A percentile compares a stretch with the other conserved stretches of the same genome.
These are phyloP conservation scores for Rhea pennata DNA, from an alignment of 2,113 vertebrate genomes.

Conservation along the genomic window DNA sequence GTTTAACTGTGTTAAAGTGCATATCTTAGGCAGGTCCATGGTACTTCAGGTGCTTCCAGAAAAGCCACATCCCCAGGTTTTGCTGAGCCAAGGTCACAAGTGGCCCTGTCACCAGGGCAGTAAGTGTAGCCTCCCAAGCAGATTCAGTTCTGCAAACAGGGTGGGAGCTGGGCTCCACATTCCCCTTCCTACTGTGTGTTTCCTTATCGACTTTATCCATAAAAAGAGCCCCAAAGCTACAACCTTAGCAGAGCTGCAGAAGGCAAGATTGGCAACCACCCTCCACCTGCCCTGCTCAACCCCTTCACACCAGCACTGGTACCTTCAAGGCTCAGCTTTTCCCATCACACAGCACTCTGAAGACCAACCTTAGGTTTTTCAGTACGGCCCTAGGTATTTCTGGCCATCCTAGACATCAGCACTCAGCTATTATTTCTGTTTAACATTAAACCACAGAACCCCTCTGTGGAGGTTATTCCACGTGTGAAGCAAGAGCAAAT, in stretches of 20 bases:
- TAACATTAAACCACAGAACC: not conserved
- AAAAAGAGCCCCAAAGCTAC: not conserved
- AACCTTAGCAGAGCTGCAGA: not conserved
- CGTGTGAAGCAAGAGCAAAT: accelerated
- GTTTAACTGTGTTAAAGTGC: not conserved
- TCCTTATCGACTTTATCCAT: not conserved
- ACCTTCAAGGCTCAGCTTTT: not conserved
- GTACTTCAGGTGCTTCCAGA: not conserved
- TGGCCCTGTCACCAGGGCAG: not conserved
- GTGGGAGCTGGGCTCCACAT: not conserved
- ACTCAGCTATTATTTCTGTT: not conserved
- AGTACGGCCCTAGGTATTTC: not conserved
- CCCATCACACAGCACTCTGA: not conserved
- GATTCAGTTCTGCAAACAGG: not conserved
- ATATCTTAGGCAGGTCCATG: accelerated
- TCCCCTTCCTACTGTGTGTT: not conserved
- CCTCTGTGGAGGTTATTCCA: not conserved
- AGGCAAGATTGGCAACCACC: not conserved
- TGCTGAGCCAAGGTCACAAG: not conserved
- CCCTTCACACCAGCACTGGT: not conserved
- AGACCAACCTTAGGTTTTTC: not conserved
- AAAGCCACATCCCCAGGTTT: not conserved
- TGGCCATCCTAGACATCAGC: not conserved
- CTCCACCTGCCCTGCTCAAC: not conserved
- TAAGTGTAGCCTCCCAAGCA: not conserved